These are phyloP conservation scores for Carduelis carduelis DNA, from an alignment of 2,797 vertebrate species.

Conservation along the genomic window DNA sequence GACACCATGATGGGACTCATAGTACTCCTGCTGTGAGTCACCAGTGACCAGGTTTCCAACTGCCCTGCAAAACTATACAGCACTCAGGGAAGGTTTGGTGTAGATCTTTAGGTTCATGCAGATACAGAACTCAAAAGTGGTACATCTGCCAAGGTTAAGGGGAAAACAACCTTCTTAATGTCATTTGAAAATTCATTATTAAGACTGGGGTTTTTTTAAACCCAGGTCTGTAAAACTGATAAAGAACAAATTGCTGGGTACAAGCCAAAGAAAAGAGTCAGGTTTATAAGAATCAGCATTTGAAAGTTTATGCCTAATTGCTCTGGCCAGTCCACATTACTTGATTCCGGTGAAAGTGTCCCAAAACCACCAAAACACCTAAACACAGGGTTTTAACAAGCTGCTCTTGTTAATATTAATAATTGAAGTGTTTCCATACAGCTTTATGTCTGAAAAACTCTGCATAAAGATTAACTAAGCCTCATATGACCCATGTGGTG, in stretches of 20 bases:
- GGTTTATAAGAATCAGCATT: slow-evolving; percentile 46
- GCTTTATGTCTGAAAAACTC: background rate
- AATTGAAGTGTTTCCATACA: background rate
- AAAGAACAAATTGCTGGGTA: slow-evolving; percentile 16
- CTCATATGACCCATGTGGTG: background rate
- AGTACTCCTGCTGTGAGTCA: background rate
- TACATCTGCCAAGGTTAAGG: background rate
- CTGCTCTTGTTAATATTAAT: background rate
- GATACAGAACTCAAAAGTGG: background rate
- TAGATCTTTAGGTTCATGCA: background rate
- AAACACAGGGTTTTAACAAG: background rate
- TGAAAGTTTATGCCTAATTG: background rate
- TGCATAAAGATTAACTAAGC: background rate
- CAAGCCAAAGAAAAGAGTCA: slow-evolving; percentile 7
- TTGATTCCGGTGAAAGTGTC: background rate
- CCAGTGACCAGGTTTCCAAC: background rate
- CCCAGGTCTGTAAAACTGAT: background rate
- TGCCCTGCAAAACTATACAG: background rate
- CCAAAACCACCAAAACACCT: background rate
- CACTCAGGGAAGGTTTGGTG: background rate
- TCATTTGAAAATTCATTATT: background rate
- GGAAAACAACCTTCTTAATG: background rate
- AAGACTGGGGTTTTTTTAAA: rapidly evolving
- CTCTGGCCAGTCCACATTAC: background rate
- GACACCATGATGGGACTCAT: background rate